Percentiles rank a stretch among this genome's conserved stretches.
Evolutionary conservation across 2,888 invertebrate species (phyloP).

Genomic region (Drosophila stalkeri): DNA sequence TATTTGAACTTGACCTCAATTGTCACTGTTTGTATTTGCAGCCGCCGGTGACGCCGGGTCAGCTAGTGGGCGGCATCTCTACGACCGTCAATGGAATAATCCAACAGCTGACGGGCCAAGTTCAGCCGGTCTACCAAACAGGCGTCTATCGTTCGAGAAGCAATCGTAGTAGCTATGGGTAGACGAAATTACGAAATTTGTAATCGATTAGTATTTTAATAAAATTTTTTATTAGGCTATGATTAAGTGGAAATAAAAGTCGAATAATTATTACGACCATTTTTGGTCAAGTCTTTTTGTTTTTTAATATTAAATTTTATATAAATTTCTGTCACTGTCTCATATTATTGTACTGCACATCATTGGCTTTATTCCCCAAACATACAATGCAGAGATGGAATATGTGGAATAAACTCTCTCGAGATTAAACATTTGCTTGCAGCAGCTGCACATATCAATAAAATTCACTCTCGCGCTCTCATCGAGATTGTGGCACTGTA

Average conservation of each 20-base stretch:
- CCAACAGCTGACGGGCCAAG: slow-evolving; percentile 82
- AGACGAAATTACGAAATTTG: slow-evolving; percentile 1
- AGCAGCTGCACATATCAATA: background rate
- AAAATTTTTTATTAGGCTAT: slow-evolving; percentile 39
- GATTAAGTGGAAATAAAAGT: slow-evolving; percentile 19
- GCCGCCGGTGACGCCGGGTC: slow-evolving; percentile 77
- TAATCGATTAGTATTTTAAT: slow-evolving; percentile 32
- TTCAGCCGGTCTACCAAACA: slow-evolving; percentile 78
- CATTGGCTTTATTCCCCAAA: background rate
- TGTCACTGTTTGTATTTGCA: slow-evolving; percentile 37
- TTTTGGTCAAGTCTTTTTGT: background rate
- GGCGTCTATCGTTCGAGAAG: slow-evolving; percentile 60
- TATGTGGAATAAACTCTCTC: too few relatives aligned
- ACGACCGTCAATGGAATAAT: slow-evolving; percentile 83
- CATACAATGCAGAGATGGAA: background rate
- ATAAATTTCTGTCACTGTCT: background rate
- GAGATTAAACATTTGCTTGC: background rate
- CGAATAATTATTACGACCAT: background rate
- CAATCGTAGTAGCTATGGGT: slow-evolving; percentile 63
- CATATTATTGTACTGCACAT: background rate
- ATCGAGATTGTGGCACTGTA: background rate
- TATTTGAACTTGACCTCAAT: background rate
- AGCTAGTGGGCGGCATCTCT: slow-evolving; percentile 82
- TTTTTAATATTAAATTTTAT: background rate
- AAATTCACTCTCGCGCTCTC: background rate